A percentile compares a stretch with the other conserved stretches of the same genome.
Evolutionary conservation across 2,888 invertebrate species (phyloP).

Genomic region (Lasioglossum figueresi): DNA sequence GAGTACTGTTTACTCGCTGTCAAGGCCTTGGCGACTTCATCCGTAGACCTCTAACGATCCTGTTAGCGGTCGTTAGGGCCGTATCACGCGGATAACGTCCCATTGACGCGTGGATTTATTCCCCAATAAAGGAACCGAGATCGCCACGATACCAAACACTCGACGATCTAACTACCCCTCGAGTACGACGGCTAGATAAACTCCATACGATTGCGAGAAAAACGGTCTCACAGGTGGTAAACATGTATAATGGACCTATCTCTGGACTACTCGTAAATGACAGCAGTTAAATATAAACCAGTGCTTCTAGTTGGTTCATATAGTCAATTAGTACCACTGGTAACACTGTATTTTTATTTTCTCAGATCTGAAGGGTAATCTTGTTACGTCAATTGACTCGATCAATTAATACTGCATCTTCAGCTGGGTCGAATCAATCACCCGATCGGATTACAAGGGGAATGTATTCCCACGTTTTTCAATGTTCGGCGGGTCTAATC

Average conservation of each 20-base stretch:
- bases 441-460: neutral
- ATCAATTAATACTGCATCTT: neutral
- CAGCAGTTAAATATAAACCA: neutral
- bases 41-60: neutral
- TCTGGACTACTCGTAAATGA: neutral
- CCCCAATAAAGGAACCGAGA: conserved; percentile 6
- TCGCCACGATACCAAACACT: neutral
- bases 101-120: neutral
- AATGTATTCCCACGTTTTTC: neutral
- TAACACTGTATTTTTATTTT: neutral
- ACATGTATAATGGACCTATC: neutral
- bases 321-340: neutral
- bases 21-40: neutral
- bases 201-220: neutral
- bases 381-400: neutral
- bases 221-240: neutral
- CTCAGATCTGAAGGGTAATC: neutral
- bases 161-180: neutral
- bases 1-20: neutral
- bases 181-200: neutral
- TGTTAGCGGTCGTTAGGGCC: neutral
- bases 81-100: neutral
- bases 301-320: neutral
- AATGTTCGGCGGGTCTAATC: neutral
- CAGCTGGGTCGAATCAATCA: neutral